A percentile compares a stretch with the other conserved stretches of the same genome.
phyloP scores from a whole-genome alignment of 2,797 vertebrate species.

The Vultur gryphus region DNA sequence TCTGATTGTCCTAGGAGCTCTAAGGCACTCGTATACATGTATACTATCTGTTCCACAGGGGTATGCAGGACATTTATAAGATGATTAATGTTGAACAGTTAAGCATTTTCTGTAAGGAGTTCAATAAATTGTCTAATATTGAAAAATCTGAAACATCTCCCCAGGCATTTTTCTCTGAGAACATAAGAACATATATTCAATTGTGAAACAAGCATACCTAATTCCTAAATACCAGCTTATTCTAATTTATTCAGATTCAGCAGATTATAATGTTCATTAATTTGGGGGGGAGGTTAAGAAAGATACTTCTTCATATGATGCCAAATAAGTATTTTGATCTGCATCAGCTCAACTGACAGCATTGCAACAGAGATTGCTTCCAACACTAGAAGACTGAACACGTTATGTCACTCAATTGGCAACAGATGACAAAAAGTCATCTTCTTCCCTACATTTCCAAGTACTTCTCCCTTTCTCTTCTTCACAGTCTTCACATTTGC shows the following conservation, averaged over 20 bases:
- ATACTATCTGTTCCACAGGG: fast-evolving
- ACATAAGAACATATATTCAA: neutral
- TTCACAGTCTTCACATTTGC: neutral
- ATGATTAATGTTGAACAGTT: neutral
- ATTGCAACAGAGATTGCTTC: neutral
- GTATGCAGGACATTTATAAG: neutral
- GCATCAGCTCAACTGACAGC: neutral
- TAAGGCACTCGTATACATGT: neutral
- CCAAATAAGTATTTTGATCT: neutral
- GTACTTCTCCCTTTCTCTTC: neutral
- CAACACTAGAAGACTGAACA: neutral
- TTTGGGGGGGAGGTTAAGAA: neutral
- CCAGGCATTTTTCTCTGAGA: neutral
- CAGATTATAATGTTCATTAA: neutral
- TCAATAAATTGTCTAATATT: neutral
- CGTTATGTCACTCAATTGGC: neutral
- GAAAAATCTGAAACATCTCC: neutral
- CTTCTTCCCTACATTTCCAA: neutral
- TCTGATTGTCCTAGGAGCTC: neutral
- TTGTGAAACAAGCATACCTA: neutral
- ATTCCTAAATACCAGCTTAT: neutral
- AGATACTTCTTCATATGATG: neutral
- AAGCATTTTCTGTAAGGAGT: neutral
- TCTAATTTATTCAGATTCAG: neutral
- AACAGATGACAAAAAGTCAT: neutral